Evolutionary conservation across 2,797 vertebrate species (phyloP), one percentile per base, ranked within the genome.

Genomic region (Ctenopoma kingsleyae): DNA sequence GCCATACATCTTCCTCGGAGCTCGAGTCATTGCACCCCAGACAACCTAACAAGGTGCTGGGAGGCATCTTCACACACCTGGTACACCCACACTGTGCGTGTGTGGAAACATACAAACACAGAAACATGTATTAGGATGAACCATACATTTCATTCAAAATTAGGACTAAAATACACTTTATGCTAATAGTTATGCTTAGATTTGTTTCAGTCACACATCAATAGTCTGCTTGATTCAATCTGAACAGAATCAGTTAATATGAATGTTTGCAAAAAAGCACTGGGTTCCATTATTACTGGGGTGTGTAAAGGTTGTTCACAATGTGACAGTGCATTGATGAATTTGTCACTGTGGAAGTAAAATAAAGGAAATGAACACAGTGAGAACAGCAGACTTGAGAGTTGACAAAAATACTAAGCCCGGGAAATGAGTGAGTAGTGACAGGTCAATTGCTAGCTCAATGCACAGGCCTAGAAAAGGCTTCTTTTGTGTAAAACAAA

Each of bases 1-100:
- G 77, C 83, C 76, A 91, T 93, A 92, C 84, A 92, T 94, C 93
- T 92, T 93, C 84, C 91, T 82, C 13, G 13, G 78, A 87, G 84
- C 80, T 78, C 62, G 80, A 91, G 85, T 86, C 86, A 60, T 57
- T 64, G 74, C 86, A 82, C 71, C 70, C 74, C 67, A 81, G 79
- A 87, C 76, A 74, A 74, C 82, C 90, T 92, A 93, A 94, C 90
- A 88, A 92, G 90, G 67, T 56, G 85, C 87, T 83, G 71, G 50
- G 50, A 90, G 89, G 89, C 84, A 85, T 77, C 72, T 70, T 58
- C 62, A 66, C 71, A 83, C 85, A 87, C 80, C 83, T 75, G 62
- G 59, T 78, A 73, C 83, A 82, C 69, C 32, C 66, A 76, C 65
- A 67, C 71, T 35, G 53, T 20, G 51, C 71, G 67, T 8, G 65